phyloP scores from a whole-genome alignment of 2,113 vertebrate genomes.

The Dromas ardeola region DNA sequence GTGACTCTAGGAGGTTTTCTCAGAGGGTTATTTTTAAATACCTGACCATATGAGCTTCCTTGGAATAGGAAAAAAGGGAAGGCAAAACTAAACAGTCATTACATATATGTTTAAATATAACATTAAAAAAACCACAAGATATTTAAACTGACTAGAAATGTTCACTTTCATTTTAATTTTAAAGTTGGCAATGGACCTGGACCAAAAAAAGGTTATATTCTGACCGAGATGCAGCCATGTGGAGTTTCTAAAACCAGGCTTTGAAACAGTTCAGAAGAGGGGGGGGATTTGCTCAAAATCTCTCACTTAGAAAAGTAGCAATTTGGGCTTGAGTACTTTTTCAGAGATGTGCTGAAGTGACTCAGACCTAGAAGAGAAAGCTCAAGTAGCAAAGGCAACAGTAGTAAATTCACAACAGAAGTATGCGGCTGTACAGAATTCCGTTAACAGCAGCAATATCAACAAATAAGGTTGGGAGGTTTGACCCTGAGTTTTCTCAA shows the following conservation, averaged over 20 bases:
- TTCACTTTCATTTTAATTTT: constrained; percentile 43
- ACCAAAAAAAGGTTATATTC: constrained; percentile 38
- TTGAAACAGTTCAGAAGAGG: background rate
- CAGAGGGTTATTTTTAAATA: constrained; percentile 56
- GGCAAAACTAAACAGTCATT: constrained; percentile 44
- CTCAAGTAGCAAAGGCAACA: constrained; percentile 33
- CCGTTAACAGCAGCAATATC: background rate
- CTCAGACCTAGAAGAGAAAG: constrained; percentile 10
- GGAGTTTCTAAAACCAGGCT: constrained; percentile 14
- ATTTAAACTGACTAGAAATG: constrained; percentile 42
- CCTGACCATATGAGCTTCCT: constrained; percentile 38
- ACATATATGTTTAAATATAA: constrained; percentile 51
- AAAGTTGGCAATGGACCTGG: constrained; percentile 16
- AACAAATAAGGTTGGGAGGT: background rate
- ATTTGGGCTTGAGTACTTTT: constrained; percentile 69
- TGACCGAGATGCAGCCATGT: background rate
- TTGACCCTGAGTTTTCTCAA: background rate
- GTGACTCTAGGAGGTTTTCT: background rate
- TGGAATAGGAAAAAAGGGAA: constrained; percentile 54
- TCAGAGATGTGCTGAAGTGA: constrained; percentile 65
- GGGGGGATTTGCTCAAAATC: background rate
- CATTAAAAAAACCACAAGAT: constrained; percentile 26
- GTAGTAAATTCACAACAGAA: background rate
- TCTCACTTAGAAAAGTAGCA: constrained; percentile 45
- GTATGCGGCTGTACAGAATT: background rate